Evolutionary conservation across 1,140 invertebrate genomes (phyloP).

Genomic region (Armadillidium nasatum): DNA sequence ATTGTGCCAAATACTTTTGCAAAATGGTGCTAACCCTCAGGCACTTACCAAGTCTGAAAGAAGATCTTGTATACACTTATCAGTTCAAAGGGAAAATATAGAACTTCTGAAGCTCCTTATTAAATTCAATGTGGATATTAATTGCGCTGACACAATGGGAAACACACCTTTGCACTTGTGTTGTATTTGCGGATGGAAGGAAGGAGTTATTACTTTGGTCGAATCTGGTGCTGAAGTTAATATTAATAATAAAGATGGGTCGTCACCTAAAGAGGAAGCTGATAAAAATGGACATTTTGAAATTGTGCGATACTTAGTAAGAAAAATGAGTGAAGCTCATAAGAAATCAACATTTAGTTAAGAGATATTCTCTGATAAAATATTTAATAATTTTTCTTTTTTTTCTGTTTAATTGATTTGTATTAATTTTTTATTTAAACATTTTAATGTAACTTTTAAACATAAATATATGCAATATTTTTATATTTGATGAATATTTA

Average conservation of each 20-base stretch:
- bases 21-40: not conserved
- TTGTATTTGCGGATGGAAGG: not conserved
- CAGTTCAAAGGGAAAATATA: not conserved
- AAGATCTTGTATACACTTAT: not conserved
- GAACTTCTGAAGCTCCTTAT: not conserved
- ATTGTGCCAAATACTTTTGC: not conserved
- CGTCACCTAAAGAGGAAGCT: not conserved
- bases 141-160: not conserved
- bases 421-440: too few species aligned
- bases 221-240: not conserved
- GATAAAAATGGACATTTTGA: not conserved
- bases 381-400: too few species aligned
- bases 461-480: too few species aligned
- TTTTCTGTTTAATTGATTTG: too few species aligned
- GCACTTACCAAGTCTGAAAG: not conserved
- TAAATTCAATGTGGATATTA: not conserved
- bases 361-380: too few species aligned
- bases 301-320: not conserved
- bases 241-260: not conserved
- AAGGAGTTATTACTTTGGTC: not conserved
- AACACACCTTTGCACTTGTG: not conserved
- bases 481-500: too few species aligned
- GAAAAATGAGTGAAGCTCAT: not conserved
- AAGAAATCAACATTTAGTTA: too few species aligned
- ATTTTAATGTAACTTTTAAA: too few species aligned